A percentile compares a stretch with the other conserved stretches of the same genome.
Conservation (phyloP, 2,113 vertebrate species). For the Parotia lawesii region DNA sequence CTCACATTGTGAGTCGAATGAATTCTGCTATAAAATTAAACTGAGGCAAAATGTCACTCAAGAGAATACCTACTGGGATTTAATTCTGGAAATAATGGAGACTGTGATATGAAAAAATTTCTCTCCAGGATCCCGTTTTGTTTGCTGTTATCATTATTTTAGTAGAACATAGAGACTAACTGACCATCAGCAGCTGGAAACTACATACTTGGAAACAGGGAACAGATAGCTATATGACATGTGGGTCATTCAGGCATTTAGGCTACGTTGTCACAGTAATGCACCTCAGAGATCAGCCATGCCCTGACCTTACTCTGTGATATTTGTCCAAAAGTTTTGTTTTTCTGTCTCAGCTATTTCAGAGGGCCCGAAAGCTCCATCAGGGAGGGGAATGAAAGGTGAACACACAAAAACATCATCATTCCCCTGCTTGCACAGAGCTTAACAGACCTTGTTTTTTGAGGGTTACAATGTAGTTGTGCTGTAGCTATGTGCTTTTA, state of each 20-base stretch:
- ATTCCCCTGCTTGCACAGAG: background rate
- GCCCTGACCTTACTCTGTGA: background rate
- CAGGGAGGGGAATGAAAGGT: background rate
- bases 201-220: background rate
- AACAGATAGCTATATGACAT: no score
- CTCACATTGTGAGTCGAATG: background rate
- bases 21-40: background rate
- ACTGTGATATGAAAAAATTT: background rate
- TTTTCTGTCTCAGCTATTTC: background rate
- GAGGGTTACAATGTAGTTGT: background rate
- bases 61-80: background rate
- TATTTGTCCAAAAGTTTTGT: background rate
- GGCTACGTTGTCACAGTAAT: background rate
- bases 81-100: background rate
- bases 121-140: background rate
- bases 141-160: background rate
- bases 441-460: background rate
- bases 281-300: background rate
- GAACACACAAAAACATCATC: fast-evolving
- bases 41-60: background rate
- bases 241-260: background rate
- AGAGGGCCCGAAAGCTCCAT: background rate
- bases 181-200: background rate
- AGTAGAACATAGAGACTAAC: background rate
- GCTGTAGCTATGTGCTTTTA: background rate